Conservation (phyloP, 2,113 vertebrate species). For the Cavia aperea region DNA sequence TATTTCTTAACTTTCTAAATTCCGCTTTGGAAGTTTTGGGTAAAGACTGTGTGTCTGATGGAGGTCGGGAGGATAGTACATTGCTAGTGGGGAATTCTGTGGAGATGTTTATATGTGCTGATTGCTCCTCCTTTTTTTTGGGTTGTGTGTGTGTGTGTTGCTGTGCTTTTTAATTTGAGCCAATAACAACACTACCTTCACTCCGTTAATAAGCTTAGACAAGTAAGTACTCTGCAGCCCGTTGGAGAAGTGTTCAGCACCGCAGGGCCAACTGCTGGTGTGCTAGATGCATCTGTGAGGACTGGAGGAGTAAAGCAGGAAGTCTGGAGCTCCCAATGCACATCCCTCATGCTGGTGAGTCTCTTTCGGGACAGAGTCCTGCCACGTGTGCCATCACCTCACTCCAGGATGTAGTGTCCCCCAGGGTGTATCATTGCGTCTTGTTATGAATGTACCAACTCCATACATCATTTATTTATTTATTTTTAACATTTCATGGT, state of each 20-base stretch:
- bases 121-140: neutral
- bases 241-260: neutral
- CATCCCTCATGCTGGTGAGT: too few species aligned
- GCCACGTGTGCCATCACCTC: neutral
- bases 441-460: neutral
- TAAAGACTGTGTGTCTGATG: neutral
- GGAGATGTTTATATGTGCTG: neutral
- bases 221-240: neutral
- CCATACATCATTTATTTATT: too few species aligned
- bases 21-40: neutral
- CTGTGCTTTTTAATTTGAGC: neutral
- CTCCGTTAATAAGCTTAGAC: neutral
- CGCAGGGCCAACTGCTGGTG: neutral
- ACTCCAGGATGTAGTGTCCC: accelerated
- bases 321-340: accelerated
- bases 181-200: neutral
- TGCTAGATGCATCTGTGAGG: neutral
- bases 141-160: neutral
- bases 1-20: neutral
- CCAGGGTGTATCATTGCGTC: accelerated
- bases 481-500: too few species aligned
- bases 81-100: neutral
- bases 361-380: neutral
- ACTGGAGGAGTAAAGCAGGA: neutral
- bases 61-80: accelerated